Percentiles rank a stretch among this genome's conserved stretches.
These are phyloP conservation scores for Ptyas mucosa DNA, from an alignment of 2,113 vertebrate species.

Conservation along the genomic window DNA sequence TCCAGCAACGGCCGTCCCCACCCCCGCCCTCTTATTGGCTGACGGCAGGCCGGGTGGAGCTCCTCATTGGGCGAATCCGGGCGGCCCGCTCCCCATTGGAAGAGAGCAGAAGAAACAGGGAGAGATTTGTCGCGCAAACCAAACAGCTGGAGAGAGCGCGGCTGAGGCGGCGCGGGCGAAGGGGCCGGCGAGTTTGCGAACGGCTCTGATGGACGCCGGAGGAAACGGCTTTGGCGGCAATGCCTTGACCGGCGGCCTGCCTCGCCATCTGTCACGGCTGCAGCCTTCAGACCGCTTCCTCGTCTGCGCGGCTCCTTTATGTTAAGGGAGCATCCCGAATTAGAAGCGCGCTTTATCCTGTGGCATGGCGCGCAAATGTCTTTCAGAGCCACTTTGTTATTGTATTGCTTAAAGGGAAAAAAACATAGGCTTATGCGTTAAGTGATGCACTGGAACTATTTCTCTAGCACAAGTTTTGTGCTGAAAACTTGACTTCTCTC, in stretches of 20 bases:
- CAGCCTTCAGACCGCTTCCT: not conserved
- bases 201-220: not conserved
- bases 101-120: not conserved
- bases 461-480: not conserved
- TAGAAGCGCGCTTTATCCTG: not conserved
- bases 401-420: not conserved
- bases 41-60: no score
- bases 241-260: not conserved
- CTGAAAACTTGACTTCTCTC: not conserved
- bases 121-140: not conserved
- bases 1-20: not conserved
- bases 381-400: not conserved
- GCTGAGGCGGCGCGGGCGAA: not conserved
- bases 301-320: not conserved
- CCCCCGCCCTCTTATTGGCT: conserved; percentile 33
- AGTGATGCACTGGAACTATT: not conserved
- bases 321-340: not conserved
- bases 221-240: not conserved
- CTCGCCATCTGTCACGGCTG: not conserved
- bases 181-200: no score
- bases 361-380: not conserved
- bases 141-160: conserved; percentile 32
- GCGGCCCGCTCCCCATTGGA: not conserved
- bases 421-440: not conserved
- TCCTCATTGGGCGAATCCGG: conserved; percentile 26